These are phyloP conservation scores for Empidonax traillii DNA, from an alignment of 2,113 vertebrate genomes.

Conservation along the genomic window DNA sequence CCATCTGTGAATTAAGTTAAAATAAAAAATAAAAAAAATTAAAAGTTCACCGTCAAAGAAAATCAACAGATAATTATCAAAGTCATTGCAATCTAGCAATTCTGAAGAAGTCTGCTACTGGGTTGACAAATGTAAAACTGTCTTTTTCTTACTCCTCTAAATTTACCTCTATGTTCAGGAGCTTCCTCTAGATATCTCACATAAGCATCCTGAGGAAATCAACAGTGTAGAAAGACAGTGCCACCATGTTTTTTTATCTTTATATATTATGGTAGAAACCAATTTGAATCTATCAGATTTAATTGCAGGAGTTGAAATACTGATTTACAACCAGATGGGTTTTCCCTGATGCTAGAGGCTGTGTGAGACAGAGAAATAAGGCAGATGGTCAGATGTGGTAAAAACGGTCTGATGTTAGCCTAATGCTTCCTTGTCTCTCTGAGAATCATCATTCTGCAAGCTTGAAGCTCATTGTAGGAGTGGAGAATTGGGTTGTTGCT, in stretches of 20 bases:
- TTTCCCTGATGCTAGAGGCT: not conserved
- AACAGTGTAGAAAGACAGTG: not conserved
- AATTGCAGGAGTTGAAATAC: not conserved
- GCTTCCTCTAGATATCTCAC: not conserved
- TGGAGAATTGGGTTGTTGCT: not conserved
- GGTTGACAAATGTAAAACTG: not conserved
- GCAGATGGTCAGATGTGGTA: not conserved
- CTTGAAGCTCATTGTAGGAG: not conserved
- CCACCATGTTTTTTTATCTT: not conserved
- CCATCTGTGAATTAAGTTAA: not conserved
- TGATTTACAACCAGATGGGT: fast-evolving
- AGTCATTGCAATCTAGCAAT: not conserved
- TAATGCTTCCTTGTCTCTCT: not conserved
- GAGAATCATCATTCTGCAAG: not conserved
- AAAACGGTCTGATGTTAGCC: not conserved
- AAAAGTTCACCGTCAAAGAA: not conserved
- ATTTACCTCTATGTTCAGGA: not conserved
- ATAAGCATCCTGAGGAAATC: not conserved
- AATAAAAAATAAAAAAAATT: not conserved
- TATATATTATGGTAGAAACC: not conserved
- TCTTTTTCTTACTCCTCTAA: not conserved
- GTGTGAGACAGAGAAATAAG: not conserved
- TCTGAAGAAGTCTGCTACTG: not conserved
- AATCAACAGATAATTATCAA: not conserved
- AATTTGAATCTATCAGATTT: not conserved